These are phyloP conservation scores for Gobiocypris rarus DNA, from an alignment of 2,113 vertebrate genomes.

Conservation along the genomic window DNA sequence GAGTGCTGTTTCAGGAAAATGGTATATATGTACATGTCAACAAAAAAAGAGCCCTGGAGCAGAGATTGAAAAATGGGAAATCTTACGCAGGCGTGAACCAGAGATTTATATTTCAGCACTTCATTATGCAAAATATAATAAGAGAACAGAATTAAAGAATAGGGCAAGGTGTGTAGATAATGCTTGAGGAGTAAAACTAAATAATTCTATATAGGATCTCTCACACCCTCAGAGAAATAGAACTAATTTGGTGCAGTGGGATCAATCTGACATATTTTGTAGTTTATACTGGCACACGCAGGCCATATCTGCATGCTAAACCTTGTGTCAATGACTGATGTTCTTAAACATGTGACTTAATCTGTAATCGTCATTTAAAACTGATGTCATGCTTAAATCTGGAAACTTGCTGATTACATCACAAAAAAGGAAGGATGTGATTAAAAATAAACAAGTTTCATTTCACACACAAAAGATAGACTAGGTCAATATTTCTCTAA, in stretches of 20 bases:
- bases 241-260: neutral
- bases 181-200: neutral
- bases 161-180: neutral
- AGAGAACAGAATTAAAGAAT: constrained; percentile 26
- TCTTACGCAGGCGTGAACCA: constrained; percentile 3
- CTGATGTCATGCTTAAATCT: neutral
- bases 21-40: constrained; percentile 40
- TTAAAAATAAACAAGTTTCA: constrained; percentile 48
- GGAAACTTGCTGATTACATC: neutral
- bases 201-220: neutral
- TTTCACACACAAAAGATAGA: constrained; percentile 42
- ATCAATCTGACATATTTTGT: neutral
- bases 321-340: neutral
- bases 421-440: constrained; percentile 51
- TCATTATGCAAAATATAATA: constrained; percentile 38
- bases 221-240: neutral
- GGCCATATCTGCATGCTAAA: neutral
- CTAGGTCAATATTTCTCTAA: neutral
- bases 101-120: constrained; percentile 18
- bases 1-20: constrained; percentile 46
- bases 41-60: constrained; percentile 38
- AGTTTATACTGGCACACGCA: neutral
- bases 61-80: constrained; percentile 26
- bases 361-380: neutral
- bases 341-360: neutral